Conservation (phyloP, 1,140 invertebrate species). For the Probaryconus sp. region DNA sequence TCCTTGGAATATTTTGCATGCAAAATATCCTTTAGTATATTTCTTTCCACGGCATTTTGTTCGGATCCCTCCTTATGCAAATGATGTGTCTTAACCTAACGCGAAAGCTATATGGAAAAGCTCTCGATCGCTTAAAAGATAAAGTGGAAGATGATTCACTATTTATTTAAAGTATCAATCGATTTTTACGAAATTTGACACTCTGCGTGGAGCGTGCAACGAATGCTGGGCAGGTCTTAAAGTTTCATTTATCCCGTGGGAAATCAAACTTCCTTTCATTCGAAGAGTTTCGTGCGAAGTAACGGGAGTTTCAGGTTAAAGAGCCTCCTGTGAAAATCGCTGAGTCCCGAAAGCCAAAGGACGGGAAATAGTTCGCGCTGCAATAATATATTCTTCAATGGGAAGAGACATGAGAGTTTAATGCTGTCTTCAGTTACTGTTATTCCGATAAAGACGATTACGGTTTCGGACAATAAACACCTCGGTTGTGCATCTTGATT, state of each 20-base stretch:
- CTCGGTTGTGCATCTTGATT: neutral
- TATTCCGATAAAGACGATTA: constrained; percentile 18
- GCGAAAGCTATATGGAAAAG: too few species aligned
- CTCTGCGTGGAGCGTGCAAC: constrained; percentile 29
- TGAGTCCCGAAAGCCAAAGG: constrained; percentile 17
- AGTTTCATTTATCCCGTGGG: constrained; percentile 62
- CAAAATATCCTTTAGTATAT: too few species aligned
- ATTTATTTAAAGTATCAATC: constrained; percentile 36
- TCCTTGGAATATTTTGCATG: too few species aligned
- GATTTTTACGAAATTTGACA: constrained; percentile 48
- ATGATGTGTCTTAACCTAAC: too few species aligned
- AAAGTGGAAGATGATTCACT: constrained; percentile 31
- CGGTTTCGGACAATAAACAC: constrained; percentile 7
- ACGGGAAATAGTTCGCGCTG: constrained; percentile 24
- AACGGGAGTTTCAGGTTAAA: constrained; percentile 51
- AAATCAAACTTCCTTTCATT: constrained; percentile 68
- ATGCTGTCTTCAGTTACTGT: constrained; percentile 19
- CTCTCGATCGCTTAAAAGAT: constrained; percentile 10
- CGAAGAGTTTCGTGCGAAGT: constrained; percentile 50
- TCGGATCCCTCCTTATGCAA: too few species aligned
- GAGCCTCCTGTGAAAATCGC: constrained; percentile 52
- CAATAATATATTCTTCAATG: constrained; percentile 38
- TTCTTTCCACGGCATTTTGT: too few species aligned
- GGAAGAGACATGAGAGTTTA: constrained; percentile 29
- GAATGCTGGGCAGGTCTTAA: constrained; percentile 51